phyloP scores from a whole-genome alignment of 1,140 invertebrate species.

The Hypsibius dujardini region DNA sequence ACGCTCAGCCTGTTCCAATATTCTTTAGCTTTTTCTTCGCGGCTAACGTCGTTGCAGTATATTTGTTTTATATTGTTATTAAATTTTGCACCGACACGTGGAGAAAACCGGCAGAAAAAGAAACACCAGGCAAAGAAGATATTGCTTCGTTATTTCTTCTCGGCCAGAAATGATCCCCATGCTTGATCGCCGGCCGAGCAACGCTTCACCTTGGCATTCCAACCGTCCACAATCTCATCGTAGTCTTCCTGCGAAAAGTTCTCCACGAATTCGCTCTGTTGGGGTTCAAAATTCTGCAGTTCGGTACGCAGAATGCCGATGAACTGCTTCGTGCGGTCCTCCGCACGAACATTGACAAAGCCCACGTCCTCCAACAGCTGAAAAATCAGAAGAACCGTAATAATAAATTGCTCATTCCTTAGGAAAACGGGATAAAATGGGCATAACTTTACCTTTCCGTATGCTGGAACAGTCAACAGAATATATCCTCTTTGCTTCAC shows the following conservation, averaged over 20 bases:
- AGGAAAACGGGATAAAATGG: too few species aligned
- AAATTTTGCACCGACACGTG: too few species aligned
- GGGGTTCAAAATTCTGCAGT: slow-evolving; percentile 32
- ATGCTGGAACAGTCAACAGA: slow-evolving; percentile 37
- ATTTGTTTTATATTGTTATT: too few species aligned
- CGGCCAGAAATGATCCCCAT: slow-evolving; percentile 37
- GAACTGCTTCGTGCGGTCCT: slow-evolving; percentile 40
- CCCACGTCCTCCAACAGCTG: slow-evolving; percentile 35
- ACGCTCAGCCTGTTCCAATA: too few species aligned
- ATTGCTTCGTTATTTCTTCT: slow-evolving; percentile 21
- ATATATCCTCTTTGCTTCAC: slow-evolving; percentile 41
- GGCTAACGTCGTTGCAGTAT: too few species aligned
- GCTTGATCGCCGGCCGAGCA: slow-evolving; percentile 36
- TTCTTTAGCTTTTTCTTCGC: too few species aligned
- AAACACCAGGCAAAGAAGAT: too few species aligned
- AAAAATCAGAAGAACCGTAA: neutral
- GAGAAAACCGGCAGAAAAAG: too few species aligned
- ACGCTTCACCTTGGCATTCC: slow-evolving; percentile 37
- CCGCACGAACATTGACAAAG: slow-evolving; percentile 37
- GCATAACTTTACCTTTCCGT: slow-evolving; percentile 33
- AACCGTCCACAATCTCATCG: slow-evolving; percentile 37
- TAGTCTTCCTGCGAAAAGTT: slow-evolving; percentile 35
- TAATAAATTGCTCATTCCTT: slow-evolving; percentile 18
- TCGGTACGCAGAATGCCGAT: slow-evolving; percentile 38
- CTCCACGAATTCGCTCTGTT: slow-evolving; percentile 35